Evolutionary conservation across 2,113 vertebrate species (phyloP).

Genomic region (Daubentonia madagascariensis): DNA sequence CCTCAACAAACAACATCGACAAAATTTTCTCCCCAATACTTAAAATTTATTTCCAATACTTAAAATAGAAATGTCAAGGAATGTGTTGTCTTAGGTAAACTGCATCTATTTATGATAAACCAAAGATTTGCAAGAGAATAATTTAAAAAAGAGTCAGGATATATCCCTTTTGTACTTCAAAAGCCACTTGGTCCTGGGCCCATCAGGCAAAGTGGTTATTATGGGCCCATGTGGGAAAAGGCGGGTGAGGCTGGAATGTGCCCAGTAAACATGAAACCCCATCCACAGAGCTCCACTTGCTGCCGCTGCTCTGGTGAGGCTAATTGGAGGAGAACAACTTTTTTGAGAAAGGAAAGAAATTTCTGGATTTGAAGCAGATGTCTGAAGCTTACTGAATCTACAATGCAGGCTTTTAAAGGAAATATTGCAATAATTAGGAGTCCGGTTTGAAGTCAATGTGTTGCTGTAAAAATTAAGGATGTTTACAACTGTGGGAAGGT

Average conservation of each 20-base stretch:
- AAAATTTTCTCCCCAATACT: neutral
- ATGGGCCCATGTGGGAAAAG: constrained; percentile 78
- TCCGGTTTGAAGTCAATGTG: constrained; percentile 71
- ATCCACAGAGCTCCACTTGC: constrained; percentile 45
- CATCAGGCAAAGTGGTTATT: constrained; percentile 77
- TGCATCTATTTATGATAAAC: constrained; percentile 73
- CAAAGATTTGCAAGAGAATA: constrained; percentile 79
- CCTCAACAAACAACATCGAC: neutral
- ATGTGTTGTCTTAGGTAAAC: constrained; percentile 57
- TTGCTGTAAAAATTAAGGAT: constrained; percentile 78
- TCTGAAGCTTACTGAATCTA: constrained; percentile 68
- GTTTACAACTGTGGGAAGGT: constrained; percentile 72
- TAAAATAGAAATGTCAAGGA: constrained; percentile 61
- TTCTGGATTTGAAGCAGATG: constrained; percentile 74
- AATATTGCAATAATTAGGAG: constrained; percentile 77
- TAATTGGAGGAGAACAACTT: constrained; percentile 70
- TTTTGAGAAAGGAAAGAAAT: constrained; percentile 73
- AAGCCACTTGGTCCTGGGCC: constrained; percentile 76
- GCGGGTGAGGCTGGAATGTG: constrained; percentile 81
- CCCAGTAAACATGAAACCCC: constrained; percentile 81
- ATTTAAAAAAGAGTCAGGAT: constrained; percentile 75
- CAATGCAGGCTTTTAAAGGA: constrained; percentile 73
- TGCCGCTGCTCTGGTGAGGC: constrained; percentile 37
- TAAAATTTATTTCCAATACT: constrained; percentile 23
- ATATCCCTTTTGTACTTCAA: constrained; percentile 82